Evolutionary conservation across 2,888 invertebrate species (phyloP).

Genomic region (Linnaemya vulpina): DNA sequence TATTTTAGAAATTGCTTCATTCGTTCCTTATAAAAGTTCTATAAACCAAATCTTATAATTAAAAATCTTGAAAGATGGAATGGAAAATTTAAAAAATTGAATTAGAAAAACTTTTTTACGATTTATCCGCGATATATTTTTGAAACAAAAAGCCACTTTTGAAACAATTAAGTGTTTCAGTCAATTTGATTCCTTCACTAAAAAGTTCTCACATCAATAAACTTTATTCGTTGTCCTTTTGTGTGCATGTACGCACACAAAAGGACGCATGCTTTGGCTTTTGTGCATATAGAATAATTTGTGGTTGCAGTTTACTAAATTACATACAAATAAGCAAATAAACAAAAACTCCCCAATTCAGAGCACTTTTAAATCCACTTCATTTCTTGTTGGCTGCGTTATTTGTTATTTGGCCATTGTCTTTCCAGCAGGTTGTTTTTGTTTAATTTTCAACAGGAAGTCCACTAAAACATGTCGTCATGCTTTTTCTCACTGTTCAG

Average conservation of each 20-base stretch:
- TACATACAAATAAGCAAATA: slow-evolving; percentile 6
- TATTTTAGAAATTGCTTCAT: too few relatives aligned
- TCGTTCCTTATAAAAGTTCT: too few relatives aligned
- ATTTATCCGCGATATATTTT: too few relatives aligned
- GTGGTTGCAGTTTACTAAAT: slow-evolving; percentile 46
- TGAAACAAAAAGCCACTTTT: too few relatives aligned
- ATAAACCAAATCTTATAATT: too few relatives aligned
- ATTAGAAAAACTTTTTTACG: too few relatives aligned
- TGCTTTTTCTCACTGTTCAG: slow-evolving; percentile 36
- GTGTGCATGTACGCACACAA: slow-evolving; percentile 9
- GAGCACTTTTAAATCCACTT: slow-evolving; percentile 16
- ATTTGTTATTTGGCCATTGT: slow-evolving; percentile 21
- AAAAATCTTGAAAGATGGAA: too few relatives aligned
- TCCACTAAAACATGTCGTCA: slow-evolving; percentile 47
- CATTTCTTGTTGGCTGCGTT: not conserved
- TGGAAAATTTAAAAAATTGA: too few relatives aligned
- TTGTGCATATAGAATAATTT: slow-evolving; percentile 9
- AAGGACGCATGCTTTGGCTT: slow-evolving; percentile 33
- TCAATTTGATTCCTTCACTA: too few relatives aligned
- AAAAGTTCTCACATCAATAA: not conserved
- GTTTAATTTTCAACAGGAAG: slow-evolving; percentile 57
- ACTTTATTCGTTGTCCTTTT: not conserved
- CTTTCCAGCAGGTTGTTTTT: slow-evolving; percentile 45
- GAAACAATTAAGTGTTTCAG: too few relatives aligned
- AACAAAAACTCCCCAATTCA: slow-evolving; percentile 32